Percentiles rank a stretch among this genome's conserved stretches.
These are phyloP conservation scores for Platycheirus albimanus DNA, from an alignment of 2,888 invertebrate genomes.

Conservation along the genomic window DNA sequence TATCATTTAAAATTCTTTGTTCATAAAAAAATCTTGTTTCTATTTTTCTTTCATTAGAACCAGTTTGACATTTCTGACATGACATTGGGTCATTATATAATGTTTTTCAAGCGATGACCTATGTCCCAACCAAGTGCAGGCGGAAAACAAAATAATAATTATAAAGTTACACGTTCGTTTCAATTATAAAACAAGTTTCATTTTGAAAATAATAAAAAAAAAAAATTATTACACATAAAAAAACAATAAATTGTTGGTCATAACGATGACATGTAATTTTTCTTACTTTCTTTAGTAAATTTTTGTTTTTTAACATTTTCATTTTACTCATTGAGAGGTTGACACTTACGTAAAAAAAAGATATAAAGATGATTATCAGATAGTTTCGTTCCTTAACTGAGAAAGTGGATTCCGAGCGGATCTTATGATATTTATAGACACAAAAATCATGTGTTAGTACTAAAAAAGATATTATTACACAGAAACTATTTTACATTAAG, in stretches of 20 bases:
- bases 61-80: background rate
- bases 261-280: background rate
- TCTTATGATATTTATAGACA: no score
- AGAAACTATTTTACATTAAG: no score
- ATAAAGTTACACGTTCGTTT: background rate
- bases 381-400: no score
- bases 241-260: background rate
- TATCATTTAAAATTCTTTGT: no score
- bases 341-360: background rate
- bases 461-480: no score
- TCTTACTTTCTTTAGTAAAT: background rate
- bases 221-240: background rate
- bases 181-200: background rate
- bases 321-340: background rate
- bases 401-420: no score
- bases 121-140: background rate
- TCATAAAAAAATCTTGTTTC: background rate
- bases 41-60: background rate
- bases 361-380: background rate
- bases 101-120: background rate
- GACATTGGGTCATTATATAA: constrained; percentile 12
- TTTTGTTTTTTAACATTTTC: background rate
- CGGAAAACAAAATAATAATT: background rate
- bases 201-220: background rate
- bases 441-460: no score